Evolutionary conservation across 2,797 vertebrate species (phyloP).

Genomic region (Balearica regulorum): DNA sequence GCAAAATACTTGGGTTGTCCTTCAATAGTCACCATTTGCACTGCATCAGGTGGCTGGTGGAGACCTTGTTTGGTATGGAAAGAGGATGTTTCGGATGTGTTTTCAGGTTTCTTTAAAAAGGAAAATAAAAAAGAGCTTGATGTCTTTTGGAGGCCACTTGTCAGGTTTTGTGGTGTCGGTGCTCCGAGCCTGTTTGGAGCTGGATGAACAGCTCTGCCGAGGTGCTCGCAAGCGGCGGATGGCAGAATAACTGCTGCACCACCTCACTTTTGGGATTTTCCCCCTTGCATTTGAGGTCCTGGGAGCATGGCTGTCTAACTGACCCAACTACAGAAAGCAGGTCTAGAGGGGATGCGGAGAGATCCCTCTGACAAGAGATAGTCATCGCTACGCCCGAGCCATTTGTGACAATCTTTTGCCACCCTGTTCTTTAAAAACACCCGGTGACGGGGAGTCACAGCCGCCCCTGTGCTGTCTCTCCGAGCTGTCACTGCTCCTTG

Average conservation of each 20-base stretch:
- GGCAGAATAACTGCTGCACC: not conserved
- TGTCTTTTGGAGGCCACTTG: not conserved
- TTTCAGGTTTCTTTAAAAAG: not conserved
- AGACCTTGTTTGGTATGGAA: not conserved
- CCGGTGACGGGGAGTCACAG: accelerated
- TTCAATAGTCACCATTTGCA: accelerated
- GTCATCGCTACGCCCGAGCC: accelerated
- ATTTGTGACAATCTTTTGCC: not conserved
- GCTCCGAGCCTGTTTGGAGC: not conserved
- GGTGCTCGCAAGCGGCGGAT: no score
- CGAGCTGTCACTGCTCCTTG: not conserved
- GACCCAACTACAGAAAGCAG: no score
- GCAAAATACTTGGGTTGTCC: not conserved
- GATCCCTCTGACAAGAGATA: not conserved
- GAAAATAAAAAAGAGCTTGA: not conserved
- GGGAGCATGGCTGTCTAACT: not conserved
- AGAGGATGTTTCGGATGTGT: not conserved
- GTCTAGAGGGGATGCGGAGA: not conserved
- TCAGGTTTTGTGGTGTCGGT: accelerated
- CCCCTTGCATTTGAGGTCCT: not conserved
- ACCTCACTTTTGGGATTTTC: accelerated
- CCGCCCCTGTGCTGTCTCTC: not conserved
- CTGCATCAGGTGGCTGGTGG: not conserved
- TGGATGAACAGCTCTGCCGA: accelerated
- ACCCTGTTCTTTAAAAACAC: not conserved